phyloP scores from a whole-genome alignment of 1,140 invertebrate species.

The Hylaeus anthracinus region DNA sequence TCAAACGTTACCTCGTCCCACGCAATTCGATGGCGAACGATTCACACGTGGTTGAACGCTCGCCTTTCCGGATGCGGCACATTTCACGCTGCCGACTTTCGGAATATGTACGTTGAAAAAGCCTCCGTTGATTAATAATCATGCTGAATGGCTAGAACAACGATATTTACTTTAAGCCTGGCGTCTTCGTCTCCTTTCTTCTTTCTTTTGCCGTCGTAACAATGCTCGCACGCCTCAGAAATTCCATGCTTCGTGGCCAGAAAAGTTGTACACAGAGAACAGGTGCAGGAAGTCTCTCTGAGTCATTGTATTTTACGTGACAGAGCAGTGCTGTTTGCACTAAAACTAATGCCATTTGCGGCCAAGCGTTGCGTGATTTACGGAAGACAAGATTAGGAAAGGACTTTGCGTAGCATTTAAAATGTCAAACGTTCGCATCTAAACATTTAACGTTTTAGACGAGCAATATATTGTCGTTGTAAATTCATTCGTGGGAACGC shows the following conservation, averaged over 20 bases:
- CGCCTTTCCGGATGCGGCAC: conserved; percentile 59
- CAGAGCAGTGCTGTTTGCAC: background rate
- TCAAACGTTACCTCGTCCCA: background rate
- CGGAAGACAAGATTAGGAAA: too few species aligned
- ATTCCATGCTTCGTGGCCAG: conserved; percentile 7
- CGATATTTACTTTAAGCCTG: conserved; percentile 49
- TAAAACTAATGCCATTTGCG: too few species aligned
- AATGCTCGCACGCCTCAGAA: conserved; percentile 23
- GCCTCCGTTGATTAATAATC: conserved; percentile 68
- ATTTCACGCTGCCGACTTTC: conserved; percentile 61
- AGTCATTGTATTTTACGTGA: conserved; percentile 14
- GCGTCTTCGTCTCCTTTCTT: background rate
- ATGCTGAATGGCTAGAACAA: conserved; percentile 51
- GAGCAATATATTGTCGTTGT: too few species aligned
- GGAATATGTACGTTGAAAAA: conserved; percentile 58
- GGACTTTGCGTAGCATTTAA: too few species aligned
- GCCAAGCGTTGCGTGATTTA: too few species aligned
- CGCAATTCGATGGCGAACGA: conserved; percentile 3
- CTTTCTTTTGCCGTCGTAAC: background rate
- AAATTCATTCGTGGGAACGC: too few species aligned
- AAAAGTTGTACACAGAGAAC: conserved; percentile 22
- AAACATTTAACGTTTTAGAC: too few species aligned
- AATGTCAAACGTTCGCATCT: too few species aligned
- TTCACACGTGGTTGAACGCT: conserved; percentile 6
- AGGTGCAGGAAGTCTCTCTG: conserved; percentile 57